phyloP scores from a whole-genome alignment of 2,797 vertebrate species.

The Takifugu ocellatus region DNA sequence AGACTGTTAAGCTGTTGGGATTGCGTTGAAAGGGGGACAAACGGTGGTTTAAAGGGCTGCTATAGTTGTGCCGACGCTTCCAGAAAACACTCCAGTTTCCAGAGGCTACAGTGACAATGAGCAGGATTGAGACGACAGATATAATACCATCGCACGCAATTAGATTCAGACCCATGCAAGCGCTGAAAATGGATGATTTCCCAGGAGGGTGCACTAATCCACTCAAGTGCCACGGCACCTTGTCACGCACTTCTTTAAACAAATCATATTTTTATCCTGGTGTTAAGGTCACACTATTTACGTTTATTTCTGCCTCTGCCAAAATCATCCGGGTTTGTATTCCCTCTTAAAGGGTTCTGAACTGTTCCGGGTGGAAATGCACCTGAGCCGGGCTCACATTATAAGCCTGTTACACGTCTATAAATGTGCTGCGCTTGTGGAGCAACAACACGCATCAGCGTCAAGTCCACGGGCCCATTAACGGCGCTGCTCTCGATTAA shows the following conservation, averaged over 20 bases:
- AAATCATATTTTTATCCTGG: conserved; percentile 67
- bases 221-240: conserved; percentile 68
- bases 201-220: conserved; percentile 65
- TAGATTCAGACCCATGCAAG: conserved; percentile 63
- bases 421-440: conserved; percentile 27
- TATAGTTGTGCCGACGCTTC: neutral
- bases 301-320: conserved; percentile 5
- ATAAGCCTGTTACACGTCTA: conserved; percentile 34
- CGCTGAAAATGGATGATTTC: conserved; percentile 71
- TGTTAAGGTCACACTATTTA: conserved; percentile 61
- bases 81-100: conserved; percentile 22
- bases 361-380: conserved; percentile 29
- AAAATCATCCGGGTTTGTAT: too few species aligned
- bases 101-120: conserved; percentile 38
- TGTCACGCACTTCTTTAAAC: conserved; percentile 68
- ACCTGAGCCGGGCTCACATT: conserved; percentile 35
- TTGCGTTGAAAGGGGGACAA: conserved; percentile 2
- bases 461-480: conserved; percentile 5
- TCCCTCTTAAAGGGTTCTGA: conserved; percentile 16
- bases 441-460: too few species aligned
- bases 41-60: conserved; percentile 18
- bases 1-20: neutral
- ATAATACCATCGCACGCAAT: conserved; percentile 57
- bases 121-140: conserved; percentile 45
- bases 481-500: conserved; percentile 38